These are phyloP conservation scores for Rhagoletis pomonella DNA, from an alignment of 1,140 invertebrate genomes.

Conservation along the genomic window DNA sequence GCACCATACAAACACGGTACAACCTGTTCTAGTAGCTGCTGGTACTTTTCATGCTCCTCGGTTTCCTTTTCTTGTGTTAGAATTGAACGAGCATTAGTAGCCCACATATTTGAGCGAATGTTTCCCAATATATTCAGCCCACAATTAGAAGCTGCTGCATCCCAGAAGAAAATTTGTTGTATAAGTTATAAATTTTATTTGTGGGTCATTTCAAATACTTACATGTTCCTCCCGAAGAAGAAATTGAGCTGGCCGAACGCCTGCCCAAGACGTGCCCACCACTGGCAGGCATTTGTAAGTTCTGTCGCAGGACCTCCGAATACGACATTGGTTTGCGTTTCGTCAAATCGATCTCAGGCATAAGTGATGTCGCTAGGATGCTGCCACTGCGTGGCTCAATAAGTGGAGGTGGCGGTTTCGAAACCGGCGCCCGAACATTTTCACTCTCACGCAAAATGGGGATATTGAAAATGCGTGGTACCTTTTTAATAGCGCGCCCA, in stretches of 20 bases:
- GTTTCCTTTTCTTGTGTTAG: conserved; percentile 54
- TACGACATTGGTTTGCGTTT: conserved; percentile 50
- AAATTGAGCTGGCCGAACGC: conserved; percentile 47
- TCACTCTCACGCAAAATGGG: conserved; percentile 54
- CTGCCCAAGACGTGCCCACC: conserved; percentile 53
- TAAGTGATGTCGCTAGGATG: conserved; percentile 53
- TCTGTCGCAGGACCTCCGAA: conserved; percentile 53
- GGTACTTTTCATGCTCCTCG: conserved; percentile 56
- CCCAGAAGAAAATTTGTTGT: background rate
- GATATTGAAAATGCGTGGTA: conserved; percentile 53
- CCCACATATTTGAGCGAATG: conserved; percentile 52
- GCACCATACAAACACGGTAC: conserved; percentile 54
- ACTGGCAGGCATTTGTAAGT: background rate
- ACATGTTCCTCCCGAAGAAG: conserved; percentile 51
- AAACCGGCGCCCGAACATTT: background rate
- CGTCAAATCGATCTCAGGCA: conserved; percentile 49
- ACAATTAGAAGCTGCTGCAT: conserved; percentile 26
- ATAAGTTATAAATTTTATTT: background rate
- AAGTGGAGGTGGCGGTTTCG: conserved; percentile 55
- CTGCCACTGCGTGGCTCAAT: conserved; percentile 56
- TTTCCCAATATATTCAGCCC: conserved; percentile 52
- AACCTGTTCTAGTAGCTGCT: conserved; percentile 55
- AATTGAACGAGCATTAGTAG: conserved; percentile 53
- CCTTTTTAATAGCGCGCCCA: background rate
- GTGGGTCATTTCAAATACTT: background rate